Evolutionary conservation across 2,113 vertebrate genomes (phyloP), one percentile per base, ranked within the genome.

Genomic region (Dicentrarchus labrax): DNA sequence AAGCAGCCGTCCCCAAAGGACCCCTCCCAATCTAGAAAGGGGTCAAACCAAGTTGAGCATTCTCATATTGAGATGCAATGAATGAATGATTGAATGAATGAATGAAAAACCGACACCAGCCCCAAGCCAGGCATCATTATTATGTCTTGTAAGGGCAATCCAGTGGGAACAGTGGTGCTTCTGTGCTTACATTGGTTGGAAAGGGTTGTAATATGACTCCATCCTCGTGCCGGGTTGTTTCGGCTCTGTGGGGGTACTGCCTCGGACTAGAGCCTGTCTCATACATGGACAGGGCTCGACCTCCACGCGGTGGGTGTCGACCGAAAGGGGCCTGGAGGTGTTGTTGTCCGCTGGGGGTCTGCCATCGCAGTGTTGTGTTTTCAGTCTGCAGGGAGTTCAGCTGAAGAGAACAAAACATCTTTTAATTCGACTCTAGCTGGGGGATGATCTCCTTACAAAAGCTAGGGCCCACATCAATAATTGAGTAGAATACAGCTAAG

Each of bases 201-300:
- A 99, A 97, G 47, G 98, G 97, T 76, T 99, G 98, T 69, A 99
- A 96, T 86, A 96, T 91, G 0, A 97, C 95, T 76, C 95, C 96
- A 39, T 98, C 97, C 16, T 99, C 97, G 0, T 95, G 96, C 65
- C 96, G 96, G 8, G 94, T 83, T 8, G 93, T 93, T 86, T 98
- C 98, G 54, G 90, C 96, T 92, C 97, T 91, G 88, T 97, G 96
- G 93, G 97, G 96, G 95, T 96, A 98, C 24, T 97, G 96, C 89
- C 96, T 98, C 87, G 96, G 96, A 66, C 95, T 95, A 0, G 98
- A 99, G 89, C 98, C 97, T 0, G 98, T 99, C 96, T 99, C 98
- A 11, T 99, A 99, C 98, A 99, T 99, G 77, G 98, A 99, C 96
- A 99, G 97, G 90, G 98, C 97, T 19, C 98, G 96, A 90, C 97